Conservation (phyloP, 2,888 invertebrate species). For the Cerastoderma edule region DNA sequence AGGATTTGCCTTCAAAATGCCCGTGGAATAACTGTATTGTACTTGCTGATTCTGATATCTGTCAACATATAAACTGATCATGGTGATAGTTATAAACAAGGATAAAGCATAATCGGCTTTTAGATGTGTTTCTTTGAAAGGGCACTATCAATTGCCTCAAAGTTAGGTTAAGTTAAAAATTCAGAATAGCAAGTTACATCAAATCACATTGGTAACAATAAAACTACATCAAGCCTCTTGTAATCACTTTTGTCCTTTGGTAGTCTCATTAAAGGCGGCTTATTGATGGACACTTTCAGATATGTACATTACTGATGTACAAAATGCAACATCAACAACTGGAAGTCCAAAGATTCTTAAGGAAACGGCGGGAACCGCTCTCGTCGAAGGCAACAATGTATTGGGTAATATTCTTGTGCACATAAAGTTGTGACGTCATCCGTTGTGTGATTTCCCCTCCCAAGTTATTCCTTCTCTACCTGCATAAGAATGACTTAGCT, state of each 20-base stretch:
- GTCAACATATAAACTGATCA: no score
- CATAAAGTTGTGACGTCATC: no score
- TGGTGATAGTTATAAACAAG: no score
- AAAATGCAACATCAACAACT: constrained; percentile 85
- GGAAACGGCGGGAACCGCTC: constrained; percentile 86
- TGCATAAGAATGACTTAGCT: no score
- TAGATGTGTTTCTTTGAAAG: background rate
- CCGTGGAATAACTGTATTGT: no score
- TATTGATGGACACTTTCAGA: constrained; percentile 84
- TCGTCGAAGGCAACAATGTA: constrained; percentile 92
- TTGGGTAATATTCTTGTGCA: no score
- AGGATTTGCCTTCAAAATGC: no score
- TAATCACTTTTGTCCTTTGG: no score
- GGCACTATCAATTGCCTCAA: background rate
- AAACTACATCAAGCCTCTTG: background rate
- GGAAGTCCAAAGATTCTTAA: constrained; percentile 89
- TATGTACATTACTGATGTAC: constrained; percentile 92
- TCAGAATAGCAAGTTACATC: background rate
- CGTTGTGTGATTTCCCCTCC: no score
- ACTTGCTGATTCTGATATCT: no score
- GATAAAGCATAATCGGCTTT: background rate
- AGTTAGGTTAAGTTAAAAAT: background rate
- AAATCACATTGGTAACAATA: background rate
- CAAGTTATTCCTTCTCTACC: no score
- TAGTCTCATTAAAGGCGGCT: no score